These are phyloP conservation scores for Phalloptychus januarius DNA, from an alignment of 2,797 vertebrate genomes.

Conservation along the genomic window DNA sequence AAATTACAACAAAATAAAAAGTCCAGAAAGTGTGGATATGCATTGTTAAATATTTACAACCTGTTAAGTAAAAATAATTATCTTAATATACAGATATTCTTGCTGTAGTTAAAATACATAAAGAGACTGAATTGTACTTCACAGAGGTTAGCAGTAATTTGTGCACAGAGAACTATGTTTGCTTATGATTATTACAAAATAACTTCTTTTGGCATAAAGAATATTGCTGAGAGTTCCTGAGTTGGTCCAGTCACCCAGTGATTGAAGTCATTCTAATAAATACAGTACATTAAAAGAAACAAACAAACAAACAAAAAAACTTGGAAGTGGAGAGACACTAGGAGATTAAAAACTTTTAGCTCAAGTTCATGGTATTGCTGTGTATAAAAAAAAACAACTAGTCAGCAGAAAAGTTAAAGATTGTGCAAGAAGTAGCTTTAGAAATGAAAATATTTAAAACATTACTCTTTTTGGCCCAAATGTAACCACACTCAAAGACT, in stretches of 20 bases:
- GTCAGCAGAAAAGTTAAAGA: slow-evolving; percentile 22
- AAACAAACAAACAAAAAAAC: no score
- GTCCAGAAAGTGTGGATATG: slow-evolving; percentile 41
- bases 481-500: slow-evolving; percentile 29
- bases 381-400: slow-evolving; percentile 5
- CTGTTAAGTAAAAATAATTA: slow-evolving; percentile 57
- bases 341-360: slow-evolving; percentile 23
- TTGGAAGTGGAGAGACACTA: slow-evolving; percentile 37
- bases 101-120: slow-evolving; percentile 42
- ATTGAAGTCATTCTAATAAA: slow-evolving; percentile 36
- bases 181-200: slow-evolving; percentile 21
- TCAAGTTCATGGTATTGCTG: slow-evolving; percentile 25
- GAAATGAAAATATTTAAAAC: slow-evolving; percentile 14
- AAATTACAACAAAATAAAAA: slow-evolving; percentile 64
- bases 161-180: slow-evolving; percentile 26
- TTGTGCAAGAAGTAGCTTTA: slow-evolving; percentile 33
- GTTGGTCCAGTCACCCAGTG: slow-evolving; percentile 51
- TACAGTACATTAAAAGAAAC: slow-evolving; percentile 23
- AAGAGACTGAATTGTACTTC: slow-evolving; percentile 62
- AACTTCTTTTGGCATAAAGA: slow-evolving; percentile 47
- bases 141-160: slow-evolving; percentile 46
- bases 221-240: slow-evolving; percentile 70
- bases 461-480: slow-evolving; percentile 35
- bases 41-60: slow-evolving; percentile 62
- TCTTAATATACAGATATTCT: slow-evolving; percentile 57